These are phyloP conservation scores for Fundulus diaphanus DNA, from an alignment of 2,797 vertebrate genomes.

Conservation along the genomic window DNA sequence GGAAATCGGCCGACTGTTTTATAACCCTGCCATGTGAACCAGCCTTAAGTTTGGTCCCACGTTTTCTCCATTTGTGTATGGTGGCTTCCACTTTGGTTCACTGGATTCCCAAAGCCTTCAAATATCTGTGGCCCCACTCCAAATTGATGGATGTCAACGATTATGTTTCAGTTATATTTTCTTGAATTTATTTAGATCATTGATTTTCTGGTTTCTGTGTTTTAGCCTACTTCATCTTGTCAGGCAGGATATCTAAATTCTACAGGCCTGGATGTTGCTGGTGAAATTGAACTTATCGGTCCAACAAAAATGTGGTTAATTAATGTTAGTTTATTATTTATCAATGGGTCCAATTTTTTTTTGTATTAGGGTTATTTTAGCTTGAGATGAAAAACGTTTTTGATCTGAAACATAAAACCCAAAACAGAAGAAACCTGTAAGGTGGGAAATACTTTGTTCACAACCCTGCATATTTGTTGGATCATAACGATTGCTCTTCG, in stretches of 20 bases:
- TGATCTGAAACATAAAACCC: neutral
- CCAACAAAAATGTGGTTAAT: neutral
- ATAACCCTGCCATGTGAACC: too few species aligned
- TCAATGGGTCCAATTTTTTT: neutral
- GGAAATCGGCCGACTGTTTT: too few species aligned
- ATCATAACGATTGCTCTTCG: conserved; percentile 18
- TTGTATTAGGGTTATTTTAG: too few species aligned
- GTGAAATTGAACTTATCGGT: neutral
- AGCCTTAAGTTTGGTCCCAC: too few species aligned
- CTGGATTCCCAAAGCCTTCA: neutral
- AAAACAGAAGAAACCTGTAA: neutral
- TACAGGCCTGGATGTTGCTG: neutral
- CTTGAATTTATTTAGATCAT: neutral
- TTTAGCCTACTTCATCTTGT: neutral
- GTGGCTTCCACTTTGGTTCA: neutral
- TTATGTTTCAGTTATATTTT: neutral
- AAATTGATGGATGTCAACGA: neutral
- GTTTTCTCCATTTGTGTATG: too few species aligned
- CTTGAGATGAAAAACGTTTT: neutral
- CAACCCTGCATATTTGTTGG: conserved; percentile 3
- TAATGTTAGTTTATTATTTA: neutral
- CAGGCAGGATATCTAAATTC: too few species aligned
- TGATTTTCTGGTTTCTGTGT: neutral
- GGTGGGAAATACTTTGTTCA: neutral
- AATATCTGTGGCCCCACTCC: neutral